A percentile compares a stretch with the other conserved stretches of the same genome.
These are phyloP conservation scores for Etheostoma nigrum DNA, from an alignment of 2,797 vertebrate species.

Conservation along the genomic window DNA sequence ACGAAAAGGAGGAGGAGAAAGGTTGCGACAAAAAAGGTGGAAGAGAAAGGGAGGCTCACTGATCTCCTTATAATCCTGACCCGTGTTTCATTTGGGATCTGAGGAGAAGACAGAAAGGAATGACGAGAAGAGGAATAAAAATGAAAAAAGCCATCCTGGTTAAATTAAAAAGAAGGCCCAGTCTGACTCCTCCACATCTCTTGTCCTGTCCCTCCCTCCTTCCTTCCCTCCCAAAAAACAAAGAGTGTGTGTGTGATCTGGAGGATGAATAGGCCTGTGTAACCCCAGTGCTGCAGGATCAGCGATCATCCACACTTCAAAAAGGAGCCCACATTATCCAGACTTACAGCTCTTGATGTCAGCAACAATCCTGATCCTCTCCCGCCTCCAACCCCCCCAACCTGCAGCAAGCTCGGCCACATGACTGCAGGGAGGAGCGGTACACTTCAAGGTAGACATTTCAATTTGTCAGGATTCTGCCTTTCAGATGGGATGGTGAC, in stretches of 20 bases:
- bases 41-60: constrained; percentile 25
- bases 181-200: constrained; percentile 43
- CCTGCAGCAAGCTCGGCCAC: constrained; percentile 21
- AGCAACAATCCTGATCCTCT: constrained; percentile 57
- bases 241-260: constrained; percentile 37
- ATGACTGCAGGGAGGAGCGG: neutral
- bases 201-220: neutral
- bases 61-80: constrained; percentile 52
- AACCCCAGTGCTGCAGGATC: constrained; percentile 55
- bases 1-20: neutral
- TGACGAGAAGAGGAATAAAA: constrained; percentile 5
- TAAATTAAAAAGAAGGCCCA: constrained; percentile 49
- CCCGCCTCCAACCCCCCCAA: constrained; percentile 1
- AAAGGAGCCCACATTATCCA: constrained; percentile 52
- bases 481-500: neutral
- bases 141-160: constrained; percentile 34
- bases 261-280: constrained; percentile 58
- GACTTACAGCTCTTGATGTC: constrained; percentile 56
- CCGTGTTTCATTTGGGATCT: constrained; percentile 45
- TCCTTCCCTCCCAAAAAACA: constrained; percentile 33
- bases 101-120: constrained; percentile 11
- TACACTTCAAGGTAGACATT: neutral
- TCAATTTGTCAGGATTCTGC: constrained; percentile 30
- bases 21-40: constrained; percentile 1
- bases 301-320: constrained; percentile 66